phyloP scores from a whole-genome alignment of 2,113 vertebrate species.

The Hypomesus transpacificus region DNA sequence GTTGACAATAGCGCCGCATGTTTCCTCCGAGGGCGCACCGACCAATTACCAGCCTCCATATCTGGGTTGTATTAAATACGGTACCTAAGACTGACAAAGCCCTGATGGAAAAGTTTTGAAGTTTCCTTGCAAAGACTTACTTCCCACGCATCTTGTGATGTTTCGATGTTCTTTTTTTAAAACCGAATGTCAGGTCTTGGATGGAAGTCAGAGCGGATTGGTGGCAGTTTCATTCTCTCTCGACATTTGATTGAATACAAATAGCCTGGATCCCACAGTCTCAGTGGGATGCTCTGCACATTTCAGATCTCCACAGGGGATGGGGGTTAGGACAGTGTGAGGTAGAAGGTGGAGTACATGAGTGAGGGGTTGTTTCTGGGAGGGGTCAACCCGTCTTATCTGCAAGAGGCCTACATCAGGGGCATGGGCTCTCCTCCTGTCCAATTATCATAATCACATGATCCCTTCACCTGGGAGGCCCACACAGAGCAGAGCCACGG shows the following conservation, averaged over 20 bases:
- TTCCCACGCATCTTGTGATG: too few relatives aligned
- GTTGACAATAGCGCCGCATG: constrained; percentile 75
- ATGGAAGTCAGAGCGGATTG: too few relatives aligned
- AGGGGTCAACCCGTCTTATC: not conserved
- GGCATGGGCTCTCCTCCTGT: constrained; percentile 4
- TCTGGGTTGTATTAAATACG: constrained; percentile 71
- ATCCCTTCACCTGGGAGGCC: not conserved
- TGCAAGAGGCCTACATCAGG: not conserved
- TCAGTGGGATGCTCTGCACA: not conserved
- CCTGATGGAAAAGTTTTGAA: constrained; percentile 72
- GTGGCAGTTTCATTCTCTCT: too few relatives aligned
- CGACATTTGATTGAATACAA: too few relatives aligned
- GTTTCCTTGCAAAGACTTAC: constrained; percentile 22
- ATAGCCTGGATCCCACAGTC: not conserved
- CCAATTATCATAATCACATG: not conserved
- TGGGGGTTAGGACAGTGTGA: too few relatives aligned
- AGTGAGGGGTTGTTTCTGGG: not conserved
- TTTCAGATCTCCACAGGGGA: not conserved
- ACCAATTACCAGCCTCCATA: constrained; percentile 72
- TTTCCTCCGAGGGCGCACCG: constrained; percentile 59
- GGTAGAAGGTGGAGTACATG: not conserved
- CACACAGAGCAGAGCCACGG: constrained; percentile 16
- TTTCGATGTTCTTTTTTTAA: too few relatives aligned
- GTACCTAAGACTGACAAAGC: constrained; percentile 49
- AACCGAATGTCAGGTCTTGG: too few relatives aligned